Conservation (phyloP, 2,888 invertebrate genomes). For the Sicus ferrugineus region DNA sequence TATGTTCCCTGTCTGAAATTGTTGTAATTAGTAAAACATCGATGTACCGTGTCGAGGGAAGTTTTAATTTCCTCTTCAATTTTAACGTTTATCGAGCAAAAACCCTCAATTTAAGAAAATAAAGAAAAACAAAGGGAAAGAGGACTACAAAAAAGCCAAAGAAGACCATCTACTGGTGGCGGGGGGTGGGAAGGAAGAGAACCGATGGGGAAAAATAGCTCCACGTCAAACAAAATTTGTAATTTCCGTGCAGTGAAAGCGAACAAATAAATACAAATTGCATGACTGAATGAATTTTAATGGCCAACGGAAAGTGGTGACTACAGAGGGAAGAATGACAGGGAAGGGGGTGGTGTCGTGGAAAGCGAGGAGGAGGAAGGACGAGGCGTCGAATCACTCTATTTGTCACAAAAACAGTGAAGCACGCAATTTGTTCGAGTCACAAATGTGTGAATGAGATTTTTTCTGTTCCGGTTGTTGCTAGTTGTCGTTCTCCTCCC, state of each 20-base stretch:
- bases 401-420: neutral
- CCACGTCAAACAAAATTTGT: slow-evolving; percentile 41
- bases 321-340: neutral
- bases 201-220: neutral
- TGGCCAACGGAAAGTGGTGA: slow-evolving; percentile 25
- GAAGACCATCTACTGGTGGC: neutral
- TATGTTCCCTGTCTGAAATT: slow-evolving; percentile 27
- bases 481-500: neutral
- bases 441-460: slow-evolving; percentile 21
- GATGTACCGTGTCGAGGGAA: slow-evolving; percentile 35
- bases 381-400: neutral
- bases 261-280: slow-evolving; percentile 47
- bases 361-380: neutral
- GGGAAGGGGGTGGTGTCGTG: too few relatives aligned
- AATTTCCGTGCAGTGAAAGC: slow-evolving; percentile 44
- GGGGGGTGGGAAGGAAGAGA: neutral
- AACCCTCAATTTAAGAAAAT: slow-evolving; percentile 1
- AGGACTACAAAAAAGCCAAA: neutral
- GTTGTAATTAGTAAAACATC: slow-evolving; percentile 27
- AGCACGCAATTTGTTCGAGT: slow-evolving; percentile 12
- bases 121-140: neutral
- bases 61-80: slow-evolving; percentile 29
- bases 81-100: slow-evolving; percentile 24
- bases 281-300: slow-evolving; percentile 47
- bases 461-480: neutral